These are phyloP conservation scores for Brenthis daphne DNA, from an alignment of 2,888 invertebrate genomes.

Conservation along the genomic window DNA sequence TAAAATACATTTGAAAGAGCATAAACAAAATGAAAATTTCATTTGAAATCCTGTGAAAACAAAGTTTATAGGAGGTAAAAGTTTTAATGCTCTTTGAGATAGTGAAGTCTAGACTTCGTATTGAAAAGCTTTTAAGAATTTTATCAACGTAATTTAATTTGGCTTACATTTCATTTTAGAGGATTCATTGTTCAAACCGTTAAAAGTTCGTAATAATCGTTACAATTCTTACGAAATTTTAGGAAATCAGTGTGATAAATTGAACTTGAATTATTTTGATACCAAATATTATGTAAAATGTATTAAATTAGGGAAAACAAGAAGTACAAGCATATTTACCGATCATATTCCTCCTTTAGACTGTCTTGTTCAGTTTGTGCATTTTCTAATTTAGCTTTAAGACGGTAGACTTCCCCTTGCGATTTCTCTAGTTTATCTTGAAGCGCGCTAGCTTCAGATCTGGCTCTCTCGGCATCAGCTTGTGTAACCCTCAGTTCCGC, in stretches of 20 bases:
- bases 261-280: background rate
- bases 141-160: background rate
- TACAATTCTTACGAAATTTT: no score
- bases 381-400: constrained; percentile 96
- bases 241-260: no score
- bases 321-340: constrained; percentile 55
- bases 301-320: background rate
- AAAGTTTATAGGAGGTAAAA: constrained; percentile 14
- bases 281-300: no score
- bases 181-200: no score
- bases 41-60: constrained; percentile 8
- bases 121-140: constrained; percentile 9
- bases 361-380: constrained; percentile 97
- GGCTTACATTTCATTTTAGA: background rate
- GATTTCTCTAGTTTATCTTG: constrained; percentile 97
- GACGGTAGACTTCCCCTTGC: constrained; percentile 96
- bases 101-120: constrained; percentile 5
- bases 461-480: constrained; percentile 93
- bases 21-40: constrained; percentile 5
- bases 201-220: no score
- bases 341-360: constrained; percentile 94
- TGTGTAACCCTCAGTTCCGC: constrained; percentile 95
- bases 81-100: constrained; percentile 12
- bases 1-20: constrained; percentile 5
- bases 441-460: constrained; percentile 90